These are phyloP conservation scores for Cacatua alba DNA, from an alignment of 2,113 vertebrate genomes.

Conservation along the genomic window DNA sequence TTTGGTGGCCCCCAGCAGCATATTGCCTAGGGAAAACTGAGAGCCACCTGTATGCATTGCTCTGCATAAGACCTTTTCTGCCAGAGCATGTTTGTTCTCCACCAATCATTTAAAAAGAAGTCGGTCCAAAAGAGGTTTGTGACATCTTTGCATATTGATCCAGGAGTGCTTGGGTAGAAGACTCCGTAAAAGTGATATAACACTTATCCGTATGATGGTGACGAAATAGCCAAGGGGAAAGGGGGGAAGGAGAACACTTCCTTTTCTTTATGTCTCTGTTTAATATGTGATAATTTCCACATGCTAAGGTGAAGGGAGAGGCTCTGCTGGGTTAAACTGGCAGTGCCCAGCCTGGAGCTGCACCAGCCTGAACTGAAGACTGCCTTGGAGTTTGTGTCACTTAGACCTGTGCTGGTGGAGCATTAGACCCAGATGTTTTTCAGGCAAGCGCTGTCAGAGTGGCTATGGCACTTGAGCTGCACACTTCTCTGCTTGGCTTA, in stretches of 20 bases:
- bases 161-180: neutral
- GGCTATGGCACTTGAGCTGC: neutral
- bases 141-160: neutral
- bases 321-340: neutral
- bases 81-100: neutral
- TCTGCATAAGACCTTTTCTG: neutral
- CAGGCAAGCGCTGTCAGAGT: neutral
- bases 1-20: neutral
- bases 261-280: neutral
- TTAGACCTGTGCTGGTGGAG: neutral
- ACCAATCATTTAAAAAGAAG: neutral
- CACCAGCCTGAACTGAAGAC: neutral
- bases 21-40: neutral
- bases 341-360: neutral
- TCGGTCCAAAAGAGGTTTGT: neutral
- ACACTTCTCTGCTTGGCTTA: neutral
- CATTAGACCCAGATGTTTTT: neutral
- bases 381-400: neutral
- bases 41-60: neutral
- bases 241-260: neutral
- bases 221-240: neutral
- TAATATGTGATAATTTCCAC: neutral
- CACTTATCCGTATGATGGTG: neutral
- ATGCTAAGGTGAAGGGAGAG: neutral
- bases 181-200: neutral